These are phyloP conservation scores for Microcebus lehilahytsara DNA, from an alignment of 2,113 vertebrate genomes.

Conservation along the genomic window DNA sequence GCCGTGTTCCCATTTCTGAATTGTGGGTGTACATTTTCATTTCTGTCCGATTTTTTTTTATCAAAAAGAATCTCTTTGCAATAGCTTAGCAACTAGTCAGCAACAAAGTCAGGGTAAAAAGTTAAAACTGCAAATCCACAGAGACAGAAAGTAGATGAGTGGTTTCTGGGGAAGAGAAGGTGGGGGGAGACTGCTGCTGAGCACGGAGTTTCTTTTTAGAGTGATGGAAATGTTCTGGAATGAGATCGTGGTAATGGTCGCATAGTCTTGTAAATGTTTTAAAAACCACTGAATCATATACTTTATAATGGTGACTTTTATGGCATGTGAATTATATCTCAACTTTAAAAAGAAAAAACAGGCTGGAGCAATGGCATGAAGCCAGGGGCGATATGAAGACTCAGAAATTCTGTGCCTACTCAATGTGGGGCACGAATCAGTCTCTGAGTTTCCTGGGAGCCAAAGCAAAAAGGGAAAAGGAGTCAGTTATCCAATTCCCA, in stretches of 20 bases:
- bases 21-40: background rate
- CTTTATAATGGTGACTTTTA: background rate
- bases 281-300: background rate
- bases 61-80: background rate
- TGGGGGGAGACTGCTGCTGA: rapidly evolving
- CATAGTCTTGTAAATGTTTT: too few relatives aligned
- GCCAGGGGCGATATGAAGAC: background rate
- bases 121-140: background rate
- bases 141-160: background rate
- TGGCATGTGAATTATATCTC: background rate
- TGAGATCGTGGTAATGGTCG: background rate
- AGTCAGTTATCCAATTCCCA: background rate
- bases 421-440: background rate
- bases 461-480: background rate
- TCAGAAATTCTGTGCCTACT: background rate
- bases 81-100: background rate
- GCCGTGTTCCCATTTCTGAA: too few relatives aligned
- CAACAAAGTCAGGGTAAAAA: background rate
- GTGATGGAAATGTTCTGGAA: background rate
- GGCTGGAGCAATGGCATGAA: background rate
- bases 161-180: background rate
- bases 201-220: too few relatives aligned
- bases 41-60: background rate
- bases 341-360: background rate
- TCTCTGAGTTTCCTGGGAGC: background rate